phyloP scores from a whole-genome alignment of 2,797 vertebrate species.

The Scomberomorus guttatus region DNA sequence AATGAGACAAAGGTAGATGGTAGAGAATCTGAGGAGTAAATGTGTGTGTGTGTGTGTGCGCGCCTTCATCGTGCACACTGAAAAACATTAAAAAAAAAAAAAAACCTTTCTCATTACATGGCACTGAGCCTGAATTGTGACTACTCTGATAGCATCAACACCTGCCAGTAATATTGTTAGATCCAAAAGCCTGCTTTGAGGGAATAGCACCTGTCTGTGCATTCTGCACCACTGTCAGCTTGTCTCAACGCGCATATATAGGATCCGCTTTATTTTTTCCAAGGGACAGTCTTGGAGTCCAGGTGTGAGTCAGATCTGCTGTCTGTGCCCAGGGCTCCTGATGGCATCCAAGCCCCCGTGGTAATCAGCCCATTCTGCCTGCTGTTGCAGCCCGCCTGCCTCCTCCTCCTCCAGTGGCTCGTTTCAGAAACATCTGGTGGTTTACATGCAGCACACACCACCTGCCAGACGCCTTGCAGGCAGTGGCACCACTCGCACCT shows the following conservation, averaged over 20 bases:
- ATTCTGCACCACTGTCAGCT: constrained; percentile 81
- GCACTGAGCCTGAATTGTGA: constrained; percentile 79
- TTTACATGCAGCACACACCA: constrained; percentile 87
- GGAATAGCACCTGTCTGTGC: constrained; percentile 83
- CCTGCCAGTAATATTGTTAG: constrained; percentile 82
- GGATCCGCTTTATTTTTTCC: constrained; percentile 83
- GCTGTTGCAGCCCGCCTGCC: constrained; percentile 82
- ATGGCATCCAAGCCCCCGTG: constrained; percentile 86
- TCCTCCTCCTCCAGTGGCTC: constrained; percentile 85
- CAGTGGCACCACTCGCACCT: constrained; percentile 75
- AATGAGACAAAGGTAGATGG: constrained; percentile 73
- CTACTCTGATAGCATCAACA: constrained; percentile 80
- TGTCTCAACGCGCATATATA: constrained; percentile 77
- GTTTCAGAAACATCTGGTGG: constrained; percentile 87
- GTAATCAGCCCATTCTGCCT: constrained; percentile 87
- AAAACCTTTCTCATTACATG: constrained; percentile 71
- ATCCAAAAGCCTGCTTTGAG: constrained; percentile 81
- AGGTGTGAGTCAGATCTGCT: constrained; percentile 86
- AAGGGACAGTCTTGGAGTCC: constrained; percentile 82
- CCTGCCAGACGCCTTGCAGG: constrained; percentile 84
- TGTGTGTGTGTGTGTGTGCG: constrained; percentile 22
- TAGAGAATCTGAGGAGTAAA: constrained; percentile 27
- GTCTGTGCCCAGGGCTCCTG: constrained; percentile 85
- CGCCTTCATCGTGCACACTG: constrained; percentile 29
- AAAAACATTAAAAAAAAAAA: constrained; percentile 42